These are phyloP conservation scores for Candidula unifasciata DNA, from an alignment of 2,888 invertebrate genomes.

Conservation along the genomic window DNA sequence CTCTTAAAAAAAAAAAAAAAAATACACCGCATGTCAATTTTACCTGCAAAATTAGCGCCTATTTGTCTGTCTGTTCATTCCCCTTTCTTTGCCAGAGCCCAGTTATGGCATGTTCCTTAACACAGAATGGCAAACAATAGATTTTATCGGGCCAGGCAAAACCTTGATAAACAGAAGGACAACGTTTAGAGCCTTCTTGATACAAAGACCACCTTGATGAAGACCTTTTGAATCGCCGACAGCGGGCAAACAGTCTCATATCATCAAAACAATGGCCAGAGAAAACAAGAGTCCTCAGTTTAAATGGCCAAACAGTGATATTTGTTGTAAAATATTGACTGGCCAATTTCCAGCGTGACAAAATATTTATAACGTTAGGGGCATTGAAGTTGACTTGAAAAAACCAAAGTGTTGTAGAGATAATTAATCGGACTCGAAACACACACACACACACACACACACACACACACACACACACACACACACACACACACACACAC, in stretches of 20 bases:
- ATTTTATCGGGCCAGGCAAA: conserved; percentile 14
- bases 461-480: too few species aligned
- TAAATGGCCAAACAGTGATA: conserved; percentile 17
- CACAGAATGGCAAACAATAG: conserved; percentile 11
- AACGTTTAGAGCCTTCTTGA: conserved; percentile 16
- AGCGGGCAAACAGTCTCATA: conserved; percentile 9
- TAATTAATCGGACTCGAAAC: background rate
- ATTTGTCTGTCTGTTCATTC: conserved; percentile 16
- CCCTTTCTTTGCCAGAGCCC: background rate
- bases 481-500: too few species aligned
- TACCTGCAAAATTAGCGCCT: background rate
- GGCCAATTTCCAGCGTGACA: background rate
- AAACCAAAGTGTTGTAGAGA: background rate
- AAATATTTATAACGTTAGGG: conserved; percentile 31
- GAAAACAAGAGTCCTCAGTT: conserved; percentile 3
- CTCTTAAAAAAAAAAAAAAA: background rate
- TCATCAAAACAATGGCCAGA: conserved; percentile 24
- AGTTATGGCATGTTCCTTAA: background rate
- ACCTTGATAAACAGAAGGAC: background rate
- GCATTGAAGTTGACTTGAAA: background rate
- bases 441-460: too few species aligned
- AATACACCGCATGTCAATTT: background rate
- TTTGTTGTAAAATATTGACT: conserved; percentile 31
- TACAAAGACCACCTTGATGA: conserved; percentile 33
- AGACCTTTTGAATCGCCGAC: conserved; percentile 9